These are phyloP conservation scores for human DNA, from an alignment of 2,113 vertebrate species.

Conservation along the genomic window GRCh38 chrX:116295501-116296000, in stretches of 20 bases:
- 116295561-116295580: no score
- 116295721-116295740: not conserved
- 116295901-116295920: slow-evolving; percentile 3
- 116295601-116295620: no score
- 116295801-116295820: not conserved
- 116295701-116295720: not conserved
- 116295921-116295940: not conserved
- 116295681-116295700: no score
- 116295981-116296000: not conserved
- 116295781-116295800: not conserved
- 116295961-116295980: slow-evolving; percentile 11
- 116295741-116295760: slow-evolving; percentile 41
- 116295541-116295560: no score
- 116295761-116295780: not conserved
- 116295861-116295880: no score
- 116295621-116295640: no score
- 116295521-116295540: no score
- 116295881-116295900: not conserved
- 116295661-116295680: no score
- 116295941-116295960: slow-evolving; percentile 19
- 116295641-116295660: no score
- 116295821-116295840: not conserved
- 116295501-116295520: no score
- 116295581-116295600: no score
- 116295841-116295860: not conserved